A percentile compares a stretch with the other conserved stretches of the same genome.
Conservation (phyloP, 2,113 vertebrate genomes). For the Mormyrus lacerda region DNA sequence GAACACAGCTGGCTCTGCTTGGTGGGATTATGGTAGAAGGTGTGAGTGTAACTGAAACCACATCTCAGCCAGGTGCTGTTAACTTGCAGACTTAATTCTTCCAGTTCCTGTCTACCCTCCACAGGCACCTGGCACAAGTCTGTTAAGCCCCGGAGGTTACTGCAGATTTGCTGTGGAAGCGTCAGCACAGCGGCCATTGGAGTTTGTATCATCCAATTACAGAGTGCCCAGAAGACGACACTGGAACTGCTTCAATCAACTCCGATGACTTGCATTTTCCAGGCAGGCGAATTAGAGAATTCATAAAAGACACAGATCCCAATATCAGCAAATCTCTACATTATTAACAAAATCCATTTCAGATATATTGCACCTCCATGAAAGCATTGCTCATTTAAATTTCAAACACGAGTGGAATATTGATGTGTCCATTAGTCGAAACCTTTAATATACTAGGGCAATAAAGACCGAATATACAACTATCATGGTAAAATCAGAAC, state of each 20-base stretch:
- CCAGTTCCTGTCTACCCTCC: slow-evolving; percentile 4
- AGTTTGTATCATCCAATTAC: not conserved
- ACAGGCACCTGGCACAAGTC: not conserved
- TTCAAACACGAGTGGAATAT: slow-evolving; percentile 3
- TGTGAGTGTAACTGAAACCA: slow-evolving; percentile 17
- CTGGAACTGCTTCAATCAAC: not conserved
- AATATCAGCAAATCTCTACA: slow-evolving; percentile 5
- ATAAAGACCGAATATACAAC: not conserved
- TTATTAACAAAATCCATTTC: slow-evolving; percentile 15
- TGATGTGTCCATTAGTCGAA: not conserved
- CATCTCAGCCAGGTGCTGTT: slow-evolving; percentile 18
- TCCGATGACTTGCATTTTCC: not conserved
- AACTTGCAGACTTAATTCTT: slow-evolving; percentile 19
- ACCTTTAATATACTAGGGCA: slow-evolving; percentile 1
- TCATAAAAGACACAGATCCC: not conserved
- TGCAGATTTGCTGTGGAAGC: not conserved
- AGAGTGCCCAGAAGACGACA: not conserved
- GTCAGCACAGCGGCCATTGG: not conserved
- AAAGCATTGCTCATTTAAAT: slow-evolving; percentile 2
- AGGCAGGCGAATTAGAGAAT: not conserved
- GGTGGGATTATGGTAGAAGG: not conserved
- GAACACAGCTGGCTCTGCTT: not conserved
- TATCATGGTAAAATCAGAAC: not conserved
- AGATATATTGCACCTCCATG: not conserved
- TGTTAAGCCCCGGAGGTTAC: not conserved